These are phyloP conservation scores for Eupithecia tripunctaria DNA, from an alignment of 2,888 invertebrate genomes.

Conservation along the genomic window DNA sequence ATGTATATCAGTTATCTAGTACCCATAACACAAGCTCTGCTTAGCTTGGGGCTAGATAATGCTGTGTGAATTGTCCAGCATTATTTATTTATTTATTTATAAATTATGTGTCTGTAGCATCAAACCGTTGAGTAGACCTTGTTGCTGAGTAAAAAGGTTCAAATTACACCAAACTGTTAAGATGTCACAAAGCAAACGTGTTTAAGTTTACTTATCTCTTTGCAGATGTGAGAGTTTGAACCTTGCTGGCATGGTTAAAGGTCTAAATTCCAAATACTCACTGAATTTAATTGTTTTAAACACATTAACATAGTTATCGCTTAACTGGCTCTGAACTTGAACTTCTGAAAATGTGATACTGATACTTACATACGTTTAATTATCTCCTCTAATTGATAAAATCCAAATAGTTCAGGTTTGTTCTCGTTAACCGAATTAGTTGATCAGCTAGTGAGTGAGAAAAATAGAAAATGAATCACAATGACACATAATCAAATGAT, in stretches of 20 bases:
- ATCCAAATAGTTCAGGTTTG: neutral
- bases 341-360: neutral
- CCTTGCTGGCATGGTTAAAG: neutral
- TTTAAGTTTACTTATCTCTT: neutral
- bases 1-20: too few relatives aligned
- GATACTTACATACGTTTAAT: neutral
- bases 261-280: neutral
- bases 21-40: too few relatives aligned
- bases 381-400: neutral
- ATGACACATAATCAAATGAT: too few relatives aligned
- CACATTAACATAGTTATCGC: neutral
- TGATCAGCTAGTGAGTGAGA: too few relatives aligned
- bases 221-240: neutral
- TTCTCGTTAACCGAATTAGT: neutral
- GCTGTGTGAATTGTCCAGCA: too few relatives aligned
- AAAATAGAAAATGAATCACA: too few relatives aligned
- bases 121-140: neutral
- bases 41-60: too few relatives aligned
- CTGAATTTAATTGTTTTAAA: neutral
- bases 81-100: too few relatives aligned
- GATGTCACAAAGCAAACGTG: neutral
- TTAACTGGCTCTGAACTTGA: constrained; percentile 6
- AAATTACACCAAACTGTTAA: neutral
- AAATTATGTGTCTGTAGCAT: neutral
- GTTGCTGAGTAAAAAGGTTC: neutral